Base-by-base conservation (phyloP, 2,888 invertebrate genomes). In the Diaperis boleti region DNA sequence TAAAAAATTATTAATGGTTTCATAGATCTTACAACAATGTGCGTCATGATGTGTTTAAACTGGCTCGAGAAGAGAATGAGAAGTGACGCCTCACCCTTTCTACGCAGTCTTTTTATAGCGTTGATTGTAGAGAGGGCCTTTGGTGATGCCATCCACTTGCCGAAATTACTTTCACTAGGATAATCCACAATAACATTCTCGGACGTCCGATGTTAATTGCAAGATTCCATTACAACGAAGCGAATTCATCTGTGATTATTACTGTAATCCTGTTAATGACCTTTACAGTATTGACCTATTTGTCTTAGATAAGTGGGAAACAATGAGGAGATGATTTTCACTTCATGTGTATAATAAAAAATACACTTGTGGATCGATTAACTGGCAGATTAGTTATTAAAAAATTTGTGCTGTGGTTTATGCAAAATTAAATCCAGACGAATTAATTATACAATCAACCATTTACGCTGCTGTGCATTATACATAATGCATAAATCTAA, bases 141-240 rank as follows among this genome's bases (percentile, higher is more conserved):
- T 54, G 45, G 37, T 42, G 44, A 60, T 52, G 52, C 56, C 60
- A 52, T 50, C 60, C 52, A 60, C 20, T 50, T 60, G 50, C 60
- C 60, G 52, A 60, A 60, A 50, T 47, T 55, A 66, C 66, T 66
- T 66, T 66, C 66, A 64, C 66, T 39, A 49, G 60, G 66, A 44
- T 47, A 56, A 60, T 66, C 35, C 42, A 45, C 20, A 52, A 33
- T 52, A 10, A 60, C 60, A 60, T 60, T 60, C 52, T 42, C 60
- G 37, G 44, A 37, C 18, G 14, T 31, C 17, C 7, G 37, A 54
- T 41, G 41, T 54, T 11, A 33, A 10, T 33, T 14, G 45, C 15
- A 18, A 41, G 31, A 13, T 14, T 50, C 13, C 13, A 49, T 31
- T 10, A 37, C 31, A 20, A 37, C 37, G 20, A 42, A 35, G 5